Percentiles rank a stretch among this genome's conserved stretches.
Conservation (phyloP, 2,888 invertebrate genomes). For the Proisotoma minuta region DNA sequence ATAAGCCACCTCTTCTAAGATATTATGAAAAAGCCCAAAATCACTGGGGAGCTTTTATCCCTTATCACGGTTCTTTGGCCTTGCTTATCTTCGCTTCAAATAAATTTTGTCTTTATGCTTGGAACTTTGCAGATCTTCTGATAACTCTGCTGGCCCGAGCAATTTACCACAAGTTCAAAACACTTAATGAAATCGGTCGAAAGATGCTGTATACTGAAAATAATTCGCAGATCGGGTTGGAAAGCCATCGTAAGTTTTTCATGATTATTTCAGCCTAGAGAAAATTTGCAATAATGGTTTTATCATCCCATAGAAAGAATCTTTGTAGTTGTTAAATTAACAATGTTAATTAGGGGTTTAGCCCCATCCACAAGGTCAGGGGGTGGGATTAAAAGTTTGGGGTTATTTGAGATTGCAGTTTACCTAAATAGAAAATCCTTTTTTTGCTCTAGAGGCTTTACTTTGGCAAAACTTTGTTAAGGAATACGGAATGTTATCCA, state of each 20-base stretch:
- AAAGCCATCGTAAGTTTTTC: no score
- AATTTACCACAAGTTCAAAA: conserved; percentile 35
- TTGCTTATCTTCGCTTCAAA: conserved; percentile 13
- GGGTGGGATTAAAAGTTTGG: no score
- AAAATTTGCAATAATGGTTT: no score
- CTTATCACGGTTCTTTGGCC: conserved; percentile 12
- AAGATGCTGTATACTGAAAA: no score
- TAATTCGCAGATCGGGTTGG: no score
- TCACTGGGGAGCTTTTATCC: conserved; percentile 15
- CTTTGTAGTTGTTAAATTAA: no score
- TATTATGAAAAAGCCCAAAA: conserved; percentile 24
- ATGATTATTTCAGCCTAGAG: no score
- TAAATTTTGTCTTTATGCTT: conserved; percentile 21
- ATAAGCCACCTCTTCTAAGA: background rate
- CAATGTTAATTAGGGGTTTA: no score
- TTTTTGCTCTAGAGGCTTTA: conserved; percentile 21
- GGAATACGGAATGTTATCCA: conserved; percentile 34
- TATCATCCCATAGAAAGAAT: no score
- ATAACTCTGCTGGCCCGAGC: conserved; percentile 31
- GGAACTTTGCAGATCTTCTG: conserved; percentile 29
- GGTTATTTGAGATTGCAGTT: no score
- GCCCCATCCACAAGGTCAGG: no score
- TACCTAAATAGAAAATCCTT: conserved; percentile 1
- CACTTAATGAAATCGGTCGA: conserved; percentile 19
- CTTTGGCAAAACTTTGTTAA: conserved; percentile 34